Percentiles rank a stretch among this genome's conserved stretches.
phyloP scores from a whole-genome alignment of 2,888 invertebrate species.

The Leucophenga maculata region DNA sequence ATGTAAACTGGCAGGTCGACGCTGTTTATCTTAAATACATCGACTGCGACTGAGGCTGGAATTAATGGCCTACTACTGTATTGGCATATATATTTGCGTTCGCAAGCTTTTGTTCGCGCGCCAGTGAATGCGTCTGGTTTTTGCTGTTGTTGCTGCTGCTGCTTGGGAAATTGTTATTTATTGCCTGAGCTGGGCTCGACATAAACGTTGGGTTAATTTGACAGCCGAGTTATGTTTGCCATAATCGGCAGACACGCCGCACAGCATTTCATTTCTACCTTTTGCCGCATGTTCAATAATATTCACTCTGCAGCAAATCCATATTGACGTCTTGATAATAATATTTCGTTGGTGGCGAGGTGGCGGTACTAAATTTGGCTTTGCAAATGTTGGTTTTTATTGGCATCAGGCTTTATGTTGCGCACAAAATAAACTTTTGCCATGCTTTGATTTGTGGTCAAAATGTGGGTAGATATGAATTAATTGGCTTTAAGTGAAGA shows the following conservation, averaged over 20 bases:
- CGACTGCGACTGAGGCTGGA: conserved; percentile 2
- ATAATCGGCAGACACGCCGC: conserved; percentile 12
- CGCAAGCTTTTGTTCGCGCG: not conserved
- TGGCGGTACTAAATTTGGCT: not conserved
- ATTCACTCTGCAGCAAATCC: not conserved
- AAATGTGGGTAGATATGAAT: too few species aligned
- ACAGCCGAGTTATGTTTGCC: conserved; percentile 37
- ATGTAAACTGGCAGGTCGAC: not conserved
- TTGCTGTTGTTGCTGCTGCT: not conserved
- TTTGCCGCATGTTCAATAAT: too few species aligned
- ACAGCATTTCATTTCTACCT: not conserved
- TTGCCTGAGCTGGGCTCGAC: conserved; percentile 39
- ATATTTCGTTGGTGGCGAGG: not conserved
- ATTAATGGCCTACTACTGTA: conserved; percentile 10
- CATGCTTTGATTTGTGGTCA: too few species aligned
- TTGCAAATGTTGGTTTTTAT: not conserved
- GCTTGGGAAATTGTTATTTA: conserved; percentile 40
- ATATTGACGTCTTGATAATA: not conserved
- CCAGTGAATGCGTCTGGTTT: not conserved
- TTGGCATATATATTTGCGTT: too few species aligned
- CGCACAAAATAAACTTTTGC: too few species aligned
- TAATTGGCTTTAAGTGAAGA: too few species aligned
- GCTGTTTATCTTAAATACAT: conserved; percentile 3
- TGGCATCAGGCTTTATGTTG: too few species aligned
- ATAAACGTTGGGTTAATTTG: conserved; percentile 39